Percentiles rank a stretch among this genome's conserved stretches.
Conservation (phyloP, 2,888 invertebrate genomes). For the Megaustenia siamemsis region DNA sequence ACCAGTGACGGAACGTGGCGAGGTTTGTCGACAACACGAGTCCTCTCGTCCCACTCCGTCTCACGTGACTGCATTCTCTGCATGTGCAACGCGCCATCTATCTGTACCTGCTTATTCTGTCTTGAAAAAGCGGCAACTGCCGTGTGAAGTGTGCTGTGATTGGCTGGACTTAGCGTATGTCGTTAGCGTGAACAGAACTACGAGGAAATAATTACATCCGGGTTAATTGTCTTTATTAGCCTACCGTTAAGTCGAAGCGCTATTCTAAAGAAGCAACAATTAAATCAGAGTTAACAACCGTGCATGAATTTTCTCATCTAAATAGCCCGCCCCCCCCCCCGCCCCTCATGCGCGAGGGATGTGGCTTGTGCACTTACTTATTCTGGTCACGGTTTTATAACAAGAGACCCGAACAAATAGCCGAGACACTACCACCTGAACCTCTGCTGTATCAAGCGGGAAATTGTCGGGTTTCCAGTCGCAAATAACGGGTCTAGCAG, state of each 20-base stretch:
- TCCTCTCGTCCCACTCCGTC: not conserved
- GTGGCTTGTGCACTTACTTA: not conserved
- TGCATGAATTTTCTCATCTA: not conserved
- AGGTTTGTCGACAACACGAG: not conserved
- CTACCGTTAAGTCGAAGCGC: not conserved
- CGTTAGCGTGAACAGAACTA: not conserved
- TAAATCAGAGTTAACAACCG: not conserved
- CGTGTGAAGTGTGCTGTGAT: too few species aligned
- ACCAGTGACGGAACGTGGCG: constrained; percentile 3
- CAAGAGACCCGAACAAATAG: not conserved
- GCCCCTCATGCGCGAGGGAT: not conserved
- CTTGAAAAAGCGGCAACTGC: not conserved
- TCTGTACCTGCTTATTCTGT: not conserved
- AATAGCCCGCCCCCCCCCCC: too few species aligned
- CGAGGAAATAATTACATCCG: not conserved
- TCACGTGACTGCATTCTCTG: constrained; percentile 12
- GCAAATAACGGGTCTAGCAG: not conserved
- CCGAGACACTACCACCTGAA: not conserved
- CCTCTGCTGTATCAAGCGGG: not conserved
- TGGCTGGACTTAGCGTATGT: constrained; percentile 1
- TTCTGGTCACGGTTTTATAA: not conserved
- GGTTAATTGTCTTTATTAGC: not conserved
- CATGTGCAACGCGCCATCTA: not conserved
- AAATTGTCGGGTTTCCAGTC: not conserved
- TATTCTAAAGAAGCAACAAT: not conserved